These are phyloP conservation scores for Gracilinanus agilis DNA, from an alignment of 2,113 vertebrate genomes.

Conservation along the genomic window DNA sequence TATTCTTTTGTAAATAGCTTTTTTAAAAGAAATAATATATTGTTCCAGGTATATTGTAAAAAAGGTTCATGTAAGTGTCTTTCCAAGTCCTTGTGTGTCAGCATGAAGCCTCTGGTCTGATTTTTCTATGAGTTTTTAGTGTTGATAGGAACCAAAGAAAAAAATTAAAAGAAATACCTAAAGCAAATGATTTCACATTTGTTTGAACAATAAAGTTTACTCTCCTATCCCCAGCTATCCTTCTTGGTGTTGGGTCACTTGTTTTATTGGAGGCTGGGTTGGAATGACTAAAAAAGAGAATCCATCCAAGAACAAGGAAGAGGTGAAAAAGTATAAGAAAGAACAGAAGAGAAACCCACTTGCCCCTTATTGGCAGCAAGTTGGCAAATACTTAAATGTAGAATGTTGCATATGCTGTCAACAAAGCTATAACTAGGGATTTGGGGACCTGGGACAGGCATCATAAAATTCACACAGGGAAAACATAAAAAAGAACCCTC, in stretches of 20 bases:
- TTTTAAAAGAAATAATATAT: conserved; percentile 62
- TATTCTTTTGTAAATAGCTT: conserved; percentile 64
- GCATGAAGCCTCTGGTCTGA: conserved; percentile 50
- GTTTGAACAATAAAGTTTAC: conserved; percentile 63
- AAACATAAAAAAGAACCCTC: not conserved
- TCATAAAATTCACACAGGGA: not conserved
- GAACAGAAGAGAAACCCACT: not conserved
- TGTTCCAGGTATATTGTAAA: conserved; percentile 11
- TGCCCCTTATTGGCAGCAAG: not conserved
- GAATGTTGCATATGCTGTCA: not conserved
- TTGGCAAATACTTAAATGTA: not conserved
- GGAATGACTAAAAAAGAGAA: not conserved
- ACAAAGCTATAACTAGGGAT: not conserved
- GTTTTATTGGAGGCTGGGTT: not conserved
- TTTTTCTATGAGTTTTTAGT: conserved; percentile 55
- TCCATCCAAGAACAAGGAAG: not conserved
- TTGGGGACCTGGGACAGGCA: not conserved
- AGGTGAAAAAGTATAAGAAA: not conserved
- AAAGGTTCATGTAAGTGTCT: conserved; percentile 41
- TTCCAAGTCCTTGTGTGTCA: not conserved
- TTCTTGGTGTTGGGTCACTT: not conserved
- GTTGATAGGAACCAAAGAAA: not conserved
- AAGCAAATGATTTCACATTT: conserved; percentile 30
- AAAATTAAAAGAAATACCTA: conserved; percentile 59
- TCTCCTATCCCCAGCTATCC: not conserved